A percentile compares a stretch with the other conserved stretches of the same genome.
These are phyloP conservation scores for Scaptodrosophila lebanonensis DNA, from an alignment of 1,140 invertebrate genomes.

Conservation along the genomic window DNA sequence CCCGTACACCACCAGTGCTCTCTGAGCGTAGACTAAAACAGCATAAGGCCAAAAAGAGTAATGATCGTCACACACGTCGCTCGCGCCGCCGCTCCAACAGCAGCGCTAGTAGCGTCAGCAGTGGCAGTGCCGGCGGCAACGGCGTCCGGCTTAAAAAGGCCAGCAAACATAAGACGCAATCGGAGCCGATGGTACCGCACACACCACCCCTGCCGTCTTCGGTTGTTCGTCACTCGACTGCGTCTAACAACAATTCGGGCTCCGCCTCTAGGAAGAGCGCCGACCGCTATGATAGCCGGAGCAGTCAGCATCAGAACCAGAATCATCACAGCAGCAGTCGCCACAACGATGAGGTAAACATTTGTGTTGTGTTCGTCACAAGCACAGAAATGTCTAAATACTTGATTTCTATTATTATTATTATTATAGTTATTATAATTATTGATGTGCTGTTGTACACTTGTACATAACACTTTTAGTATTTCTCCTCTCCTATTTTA, in stretches of 20 bases:
- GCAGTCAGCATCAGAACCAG: background rate
- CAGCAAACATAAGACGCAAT: conserved; percentile 6
- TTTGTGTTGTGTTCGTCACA: conserved; percentile 23
- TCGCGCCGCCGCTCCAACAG: conserved; percentile 31
- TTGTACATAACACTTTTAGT: too few species aligned
- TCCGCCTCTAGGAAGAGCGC: background rate
- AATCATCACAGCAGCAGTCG: conserved; percentile 33
- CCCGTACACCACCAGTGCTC: conserved; percentile 7
- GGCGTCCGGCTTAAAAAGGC: background rate
- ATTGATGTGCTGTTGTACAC: conserved; percentile 1
- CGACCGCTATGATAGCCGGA: conserved; percentile 5
- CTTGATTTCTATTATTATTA: background rate
- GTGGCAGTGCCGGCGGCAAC: conserved; percentile 17
- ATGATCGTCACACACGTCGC: conserved; percentile 23
- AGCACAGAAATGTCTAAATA: background rate
- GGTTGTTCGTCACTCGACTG: too few species aligned
- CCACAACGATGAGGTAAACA: conserved; percentile 56
- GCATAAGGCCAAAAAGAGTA: conserved; percentile 17
- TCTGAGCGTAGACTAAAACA: background rate
- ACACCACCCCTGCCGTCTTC: too few species aligned
- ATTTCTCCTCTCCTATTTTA: too few species aligned
- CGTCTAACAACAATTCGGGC: conserved; percentile 13
- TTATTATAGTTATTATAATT: conserved; percentile 1
- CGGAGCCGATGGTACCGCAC: too few species aligned
- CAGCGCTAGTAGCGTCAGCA: conserved; percentile 19